Base-by-base conservation (phyloP, 1,140 invertebrate genomes). In the Ganaspis sp. region DNA sequence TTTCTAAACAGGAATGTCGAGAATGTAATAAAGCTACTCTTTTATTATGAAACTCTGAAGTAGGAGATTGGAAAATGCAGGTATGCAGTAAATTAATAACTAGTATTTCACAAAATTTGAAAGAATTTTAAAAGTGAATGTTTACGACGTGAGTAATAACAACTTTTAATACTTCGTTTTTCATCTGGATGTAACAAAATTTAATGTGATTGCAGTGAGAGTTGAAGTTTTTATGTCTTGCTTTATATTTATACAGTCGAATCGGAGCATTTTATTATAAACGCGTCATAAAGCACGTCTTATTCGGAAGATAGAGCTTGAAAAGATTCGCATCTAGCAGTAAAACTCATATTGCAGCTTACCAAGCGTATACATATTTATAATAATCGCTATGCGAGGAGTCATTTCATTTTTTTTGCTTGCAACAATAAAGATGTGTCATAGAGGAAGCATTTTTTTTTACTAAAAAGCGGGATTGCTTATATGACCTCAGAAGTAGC, bases 241-340 rank as follows among this genome's bases (percentile, higher is more conserved):
- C 23, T n/a, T 15, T 64, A 64, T 64, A 64, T 64, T 64, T 64
- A 64, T 64, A 64, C 23, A 21, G 15, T 9, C 58, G 58, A 64
- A 64, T 64, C 23, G 4, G 23, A 64, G 58, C 15, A 64, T 26
- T 64, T 64, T 64, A 64, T 64, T 64, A 64, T 64, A 29, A 64
- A 64, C 58, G 23, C 23, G 26, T 64, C 58, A 64, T 64, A 64
- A 64, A 64, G 26, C 58, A 64, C 12, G 23, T 26, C 23, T 64
- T 17, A 17, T 45, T 64, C 2, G 23, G 58, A 15, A 64, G 58
- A 64, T 64, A 64, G 23, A 29, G 23, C 58, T 34, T 64, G 58
- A 64, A 64, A 64, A 64, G 58, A 64, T 64, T 64, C 26, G 58
- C 26, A 64, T 64, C 58, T 64, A 64, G 11, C 29, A 64, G 21